These are phyloP conservation scores for Pollenia labialis DNA, from an alignment of 2,888 invertebrate genomes.

Conservation along the genomic window DNA sequence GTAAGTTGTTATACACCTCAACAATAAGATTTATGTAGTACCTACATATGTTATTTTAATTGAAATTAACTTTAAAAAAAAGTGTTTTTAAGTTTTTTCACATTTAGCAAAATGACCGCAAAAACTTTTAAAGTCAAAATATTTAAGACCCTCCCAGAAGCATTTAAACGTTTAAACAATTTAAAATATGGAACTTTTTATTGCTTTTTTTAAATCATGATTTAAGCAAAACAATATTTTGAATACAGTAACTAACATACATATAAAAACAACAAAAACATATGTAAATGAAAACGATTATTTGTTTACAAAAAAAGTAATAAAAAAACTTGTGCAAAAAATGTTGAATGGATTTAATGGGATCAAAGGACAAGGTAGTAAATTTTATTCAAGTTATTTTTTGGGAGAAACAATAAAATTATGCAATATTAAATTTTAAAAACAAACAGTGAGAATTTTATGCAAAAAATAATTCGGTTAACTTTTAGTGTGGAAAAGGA, in stretches of 20 bases:
- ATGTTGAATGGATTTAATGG: background rate
- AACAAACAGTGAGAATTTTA: too few species aligned
- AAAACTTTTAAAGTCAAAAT: background rate
- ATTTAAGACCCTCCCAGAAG: background rate
- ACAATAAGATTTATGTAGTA: too few species aligned
- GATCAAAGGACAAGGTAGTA: conserved; percentile 15
- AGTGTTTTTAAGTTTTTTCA: background rate
- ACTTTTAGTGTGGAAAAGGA: too few species aligned
- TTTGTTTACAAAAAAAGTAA: background rate
- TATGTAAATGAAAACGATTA: background rate
- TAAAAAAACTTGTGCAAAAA: background rate
- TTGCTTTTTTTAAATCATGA: background rate
- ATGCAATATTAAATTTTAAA: too few species aligned
- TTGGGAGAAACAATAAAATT: too few species aligned
- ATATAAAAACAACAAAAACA: background rate
- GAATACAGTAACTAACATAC: background rate
- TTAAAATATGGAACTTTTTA: background rate
- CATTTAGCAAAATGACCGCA: background rate
- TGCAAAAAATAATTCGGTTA: too few species aligned
- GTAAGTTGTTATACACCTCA: too few species aligned
- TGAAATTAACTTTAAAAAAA: too few species aligned
- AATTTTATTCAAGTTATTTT: background rate
- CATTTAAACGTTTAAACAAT: too few species aligned
- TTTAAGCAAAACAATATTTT: background rate
- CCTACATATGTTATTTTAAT: too few species aligned